phyloP scores from a whole-genome alignment of 2,888 invertebrate genomes.

The Lasioglossum zephyrum region DNA sequence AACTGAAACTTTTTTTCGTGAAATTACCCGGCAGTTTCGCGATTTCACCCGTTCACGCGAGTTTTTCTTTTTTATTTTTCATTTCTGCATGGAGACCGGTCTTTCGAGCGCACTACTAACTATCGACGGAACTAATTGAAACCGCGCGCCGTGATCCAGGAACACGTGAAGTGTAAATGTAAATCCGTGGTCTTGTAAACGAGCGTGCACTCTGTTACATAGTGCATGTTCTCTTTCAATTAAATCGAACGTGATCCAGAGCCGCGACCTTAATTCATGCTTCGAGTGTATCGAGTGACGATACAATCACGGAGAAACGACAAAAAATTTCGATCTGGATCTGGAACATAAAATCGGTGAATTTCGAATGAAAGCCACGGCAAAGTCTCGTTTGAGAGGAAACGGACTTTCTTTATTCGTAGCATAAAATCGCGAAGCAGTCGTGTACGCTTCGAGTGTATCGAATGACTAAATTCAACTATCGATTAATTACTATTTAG shows the following conservation, averaged over 20 bases:
- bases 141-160: background rate
- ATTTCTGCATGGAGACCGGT: background rate
- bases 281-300: background rate
- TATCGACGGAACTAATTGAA: conserved; percentile 34
- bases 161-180: background rate
- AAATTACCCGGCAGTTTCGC: conserved; percentile 4
- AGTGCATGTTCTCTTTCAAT: background rate
- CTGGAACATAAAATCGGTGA: too few species aligned
- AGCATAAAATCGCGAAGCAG: too few species aligned
- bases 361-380: too few species aligned
- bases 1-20: conserved; percentile 20
- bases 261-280: background rate
- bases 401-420: too few species aligned
- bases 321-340: too few species aligned
- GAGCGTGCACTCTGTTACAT: background rate
- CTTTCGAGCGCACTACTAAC: background rate
- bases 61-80: background rate
- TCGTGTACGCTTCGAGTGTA: background rate
- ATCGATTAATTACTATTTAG: too few species aligned
- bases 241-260: background rate
- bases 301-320: background rate
- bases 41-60: conserved; percentile 25
- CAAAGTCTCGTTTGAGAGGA: too few species aligned
- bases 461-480: too few species aligned
- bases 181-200: conserved; percentile 19